phyloP scores from a whole-genome alignment of 2,113 vertebrate species.

The Prionailurus bengalensis region DNA sequence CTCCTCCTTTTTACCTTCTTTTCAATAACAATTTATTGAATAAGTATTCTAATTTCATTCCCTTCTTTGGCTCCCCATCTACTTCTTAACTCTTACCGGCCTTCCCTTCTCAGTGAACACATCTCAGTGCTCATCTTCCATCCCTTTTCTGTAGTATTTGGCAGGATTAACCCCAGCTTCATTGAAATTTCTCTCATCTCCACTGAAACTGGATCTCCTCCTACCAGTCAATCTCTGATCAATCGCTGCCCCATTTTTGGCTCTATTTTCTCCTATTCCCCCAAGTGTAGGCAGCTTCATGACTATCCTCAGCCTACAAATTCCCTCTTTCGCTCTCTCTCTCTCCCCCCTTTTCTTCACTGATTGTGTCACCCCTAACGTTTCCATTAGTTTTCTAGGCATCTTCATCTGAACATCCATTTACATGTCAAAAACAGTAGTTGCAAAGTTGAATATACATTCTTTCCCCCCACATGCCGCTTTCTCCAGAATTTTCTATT shows the following conservation, averaged over 20 bases:
- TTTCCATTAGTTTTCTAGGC: not conserved
- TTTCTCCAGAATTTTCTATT: not conserved
- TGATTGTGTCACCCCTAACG: not conserved
- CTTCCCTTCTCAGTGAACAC: not conserved
- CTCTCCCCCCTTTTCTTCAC: not conserved
- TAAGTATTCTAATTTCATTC: not conserved
- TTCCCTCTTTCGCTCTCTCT: not conserved
- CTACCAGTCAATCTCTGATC: not conserved
- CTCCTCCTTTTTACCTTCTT: not conserved
- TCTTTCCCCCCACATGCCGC: not conserved
- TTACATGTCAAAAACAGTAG: constrained; percentile 44
- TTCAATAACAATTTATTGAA: not conserved
- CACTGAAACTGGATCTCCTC: not conserved
- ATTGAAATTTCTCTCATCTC: not conserved
- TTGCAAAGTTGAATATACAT: constrained; percentile 10
- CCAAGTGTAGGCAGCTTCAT: not conserved
- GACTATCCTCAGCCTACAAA: not conserved
- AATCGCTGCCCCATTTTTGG: not conserved
- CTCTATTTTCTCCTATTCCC: not conserved
- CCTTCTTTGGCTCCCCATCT: not conserved
- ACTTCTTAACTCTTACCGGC: not conserved
- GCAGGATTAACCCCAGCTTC: not conserved
- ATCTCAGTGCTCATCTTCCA: not conserved
- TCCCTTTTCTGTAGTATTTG: not conserved
- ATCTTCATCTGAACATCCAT: not conserved